phyloP scores from a whole-genome alignment of 2,888 invertebrate genomes.

The Drosophila greeni region DNA sequence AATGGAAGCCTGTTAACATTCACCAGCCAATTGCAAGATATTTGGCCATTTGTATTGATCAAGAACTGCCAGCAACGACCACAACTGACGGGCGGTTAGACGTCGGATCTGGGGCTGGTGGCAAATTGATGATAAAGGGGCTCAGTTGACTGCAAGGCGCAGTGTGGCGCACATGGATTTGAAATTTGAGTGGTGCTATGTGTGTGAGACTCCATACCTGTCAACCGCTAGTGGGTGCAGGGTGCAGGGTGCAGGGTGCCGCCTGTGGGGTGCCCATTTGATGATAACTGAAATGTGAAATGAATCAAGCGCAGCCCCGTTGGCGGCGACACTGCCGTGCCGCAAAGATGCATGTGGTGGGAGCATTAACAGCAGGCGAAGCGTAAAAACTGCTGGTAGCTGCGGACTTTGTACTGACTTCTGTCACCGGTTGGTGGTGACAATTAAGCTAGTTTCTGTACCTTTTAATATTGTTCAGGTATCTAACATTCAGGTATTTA shows the following conservation, averaged over 20 bases:
- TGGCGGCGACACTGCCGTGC: constrained; percentile 42
- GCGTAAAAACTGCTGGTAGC: constrained; percentile 44
- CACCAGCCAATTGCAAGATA: constrained; percentile 33
- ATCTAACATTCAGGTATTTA: too few relatives aligned
- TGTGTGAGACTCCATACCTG: constrained; percentile 13
- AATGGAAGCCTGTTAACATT: too few relatives aligned
- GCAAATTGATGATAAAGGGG: constrained; percentile 46
- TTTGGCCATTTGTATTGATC: constrained; percentile 42
- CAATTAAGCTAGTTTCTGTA: background rate
- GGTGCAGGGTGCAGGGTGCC: background rate
- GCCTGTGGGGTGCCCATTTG: constrained; percentile 31
- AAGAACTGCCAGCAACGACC: constrained; percentile 34
- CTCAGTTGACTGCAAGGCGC: constrained; percentile 22
- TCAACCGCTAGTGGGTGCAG: constrained; percentile 12
- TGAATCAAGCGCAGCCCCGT: constrained; percentile 44
- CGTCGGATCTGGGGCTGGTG: constrained; percentile 1
- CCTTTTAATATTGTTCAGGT: background rate
- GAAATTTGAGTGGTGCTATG: constrained; percentile 26
- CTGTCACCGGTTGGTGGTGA: background rate
- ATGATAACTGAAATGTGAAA: constrained; percentile 54
- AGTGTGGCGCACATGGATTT: constrained; percentile 31
- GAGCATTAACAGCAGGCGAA: constrained; percentile 40
- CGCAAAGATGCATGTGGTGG: constrained; percentile 53
- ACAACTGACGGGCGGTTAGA: constrained; percentile 12
- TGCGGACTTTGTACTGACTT: constrained; percentile 8